Percentiles rank a stretch among this genome's conserved stretches.
These are phyloP conservation scores for Melipona quadrifasciata DNA, from an alignment of 1,140 invertebrate genomes.

Conservation along the genomic window DNA sequence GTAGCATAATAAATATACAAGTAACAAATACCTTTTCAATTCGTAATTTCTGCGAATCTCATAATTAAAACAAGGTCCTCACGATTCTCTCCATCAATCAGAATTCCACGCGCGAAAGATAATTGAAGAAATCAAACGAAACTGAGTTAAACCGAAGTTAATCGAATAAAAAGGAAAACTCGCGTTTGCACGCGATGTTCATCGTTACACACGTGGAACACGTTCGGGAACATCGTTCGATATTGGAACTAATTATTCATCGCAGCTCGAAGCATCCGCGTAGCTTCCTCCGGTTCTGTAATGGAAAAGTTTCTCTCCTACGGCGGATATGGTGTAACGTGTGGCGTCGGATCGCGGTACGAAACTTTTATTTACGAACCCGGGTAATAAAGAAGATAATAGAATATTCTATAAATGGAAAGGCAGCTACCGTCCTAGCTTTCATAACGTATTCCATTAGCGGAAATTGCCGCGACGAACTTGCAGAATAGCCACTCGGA, in stretches of 20 bases:
- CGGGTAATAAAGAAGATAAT: slow-evolving; percentile 47
- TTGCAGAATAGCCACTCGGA: background rate
- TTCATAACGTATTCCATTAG: slow-evolving; percentile 51
- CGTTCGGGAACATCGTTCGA: background rate
- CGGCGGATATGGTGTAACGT: background rate
- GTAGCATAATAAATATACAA: too few relatives aligned
- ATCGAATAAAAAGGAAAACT: background rate
- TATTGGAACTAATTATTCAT: slow-evolving; percentile 34
- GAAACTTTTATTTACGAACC: slow-evolving; percentile 47
- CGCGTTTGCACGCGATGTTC: background rate
- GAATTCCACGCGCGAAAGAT: background rate
- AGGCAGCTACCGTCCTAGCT: background rate
- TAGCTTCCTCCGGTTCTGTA: background rate
- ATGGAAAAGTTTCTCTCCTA: slow-evolving; percentile 42
- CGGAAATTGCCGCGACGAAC: slow-evolving; percentile 29
- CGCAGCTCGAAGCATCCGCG: background rate
- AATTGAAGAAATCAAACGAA: background rate
- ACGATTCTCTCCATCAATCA: too few relatives aligned
- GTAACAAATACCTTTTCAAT: too few relatives aligned
- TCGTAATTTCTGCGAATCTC: too few relatives aligned
- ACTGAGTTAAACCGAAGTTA: background rate
- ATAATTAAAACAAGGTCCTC: too few relatives aligned
- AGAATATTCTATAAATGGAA: slow-evolving; percentile 48
- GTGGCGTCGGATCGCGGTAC: slow-evolving; percentile 11
- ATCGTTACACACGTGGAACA: background rate